A percentile compares a stretch with the other conserved stretches of the same genome.
phyloP scores from a whole-genome alignment of 1,140 invertebrate species.

The Lordiphosa clarofinis region DNA sequence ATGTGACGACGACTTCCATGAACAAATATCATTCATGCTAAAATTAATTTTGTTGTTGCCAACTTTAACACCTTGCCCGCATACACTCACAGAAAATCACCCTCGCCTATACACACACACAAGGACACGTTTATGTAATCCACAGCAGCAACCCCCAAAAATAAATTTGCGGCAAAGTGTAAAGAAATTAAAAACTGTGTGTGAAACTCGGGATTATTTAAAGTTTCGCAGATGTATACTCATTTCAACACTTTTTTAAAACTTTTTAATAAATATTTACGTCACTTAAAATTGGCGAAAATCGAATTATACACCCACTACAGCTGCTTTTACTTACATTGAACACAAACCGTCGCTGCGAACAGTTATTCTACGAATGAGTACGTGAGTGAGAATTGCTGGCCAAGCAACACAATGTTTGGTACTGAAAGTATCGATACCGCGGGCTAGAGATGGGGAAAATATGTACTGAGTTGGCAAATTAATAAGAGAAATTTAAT shows the following conservation, averaged over 20 bases:
- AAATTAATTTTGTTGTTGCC: conserved; percentile 27
- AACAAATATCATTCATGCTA: conserved; percentile 16
- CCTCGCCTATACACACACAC: conserved; percentile 24
- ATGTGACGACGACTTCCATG: conserved; percentile 38
- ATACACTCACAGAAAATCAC: conserved; percentile 10
- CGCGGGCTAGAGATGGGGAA: no score
- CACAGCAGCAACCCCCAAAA: conserved; percentile 65
- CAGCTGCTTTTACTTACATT: conserved; percentile 56
- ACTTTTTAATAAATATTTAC: conserved; percentile 45
- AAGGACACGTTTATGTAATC: conserved; percentile 65
- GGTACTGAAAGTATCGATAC: no score
- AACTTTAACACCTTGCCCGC: conserved; percentile 36
- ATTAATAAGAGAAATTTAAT: no score
- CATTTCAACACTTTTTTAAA: conserved; percentile 15
- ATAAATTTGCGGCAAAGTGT: conserved; percentile 19
- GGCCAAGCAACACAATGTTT: no score
- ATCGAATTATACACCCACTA: conserved; percentile 17
- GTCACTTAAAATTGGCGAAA: conserved; percentile 41
- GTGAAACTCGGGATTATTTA: neutral
- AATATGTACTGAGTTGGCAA: no score
- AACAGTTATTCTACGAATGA: conserved; percentile 61
- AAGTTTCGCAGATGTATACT: no score
- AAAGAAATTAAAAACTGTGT: neutral
- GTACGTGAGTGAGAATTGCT: neutral
- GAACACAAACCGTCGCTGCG: conserved; percentile 64